Conservation (phyloP, 2,888 invertebrate species). For the Drosophila kanekoi region DNA sequence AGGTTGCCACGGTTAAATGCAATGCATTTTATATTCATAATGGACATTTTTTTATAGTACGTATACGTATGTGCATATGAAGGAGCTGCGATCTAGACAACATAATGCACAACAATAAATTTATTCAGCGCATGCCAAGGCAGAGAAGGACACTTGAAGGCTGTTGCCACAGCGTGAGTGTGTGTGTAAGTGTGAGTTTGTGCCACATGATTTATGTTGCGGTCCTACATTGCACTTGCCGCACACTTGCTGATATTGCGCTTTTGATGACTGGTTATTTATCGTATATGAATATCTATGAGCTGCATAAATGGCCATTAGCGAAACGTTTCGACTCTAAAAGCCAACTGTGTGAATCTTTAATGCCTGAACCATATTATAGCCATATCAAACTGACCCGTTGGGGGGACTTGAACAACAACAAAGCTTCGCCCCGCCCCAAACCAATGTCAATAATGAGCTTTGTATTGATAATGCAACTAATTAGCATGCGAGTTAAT, state of each 20-base stretch:
- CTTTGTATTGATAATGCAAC: slow-evolving; percentile 63
- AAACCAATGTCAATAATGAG: slow-evolving; percentile 62
- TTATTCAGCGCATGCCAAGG: slow-evolving; percentile 74
- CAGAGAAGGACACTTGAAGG: slow-evolving; percentile 50
- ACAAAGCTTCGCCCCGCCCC: slow-evolving; percentile 1
- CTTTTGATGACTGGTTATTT: slow-evolving; percentile 39
- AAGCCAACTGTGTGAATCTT: slow-evolving; percentile 18
- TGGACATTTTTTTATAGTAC: slow-evolving; percentile 52
- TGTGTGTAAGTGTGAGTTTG: slow-evolving; percentile 14
- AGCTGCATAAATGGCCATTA: slow-evolving; percentile 40
- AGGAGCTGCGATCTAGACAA: slow-evolving; percentile 50
- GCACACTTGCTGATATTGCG: slow-evolving; percentile 73
- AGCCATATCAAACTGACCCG: slow-evolving; percentile 34
- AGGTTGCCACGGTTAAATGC: slow-evolving; percentile 57
- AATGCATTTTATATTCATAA: slow-evolving; percentile 77
- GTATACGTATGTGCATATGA: slow-evolving; percentile 20
- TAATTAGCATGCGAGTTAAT: slow-evolving; percentile 79
- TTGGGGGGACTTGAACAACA: slow-evolving; percentile 41
- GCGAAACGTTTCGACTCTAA: slow-evolving; percentile 30
- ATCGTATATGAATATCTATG: slow-evolving; percentile 23
- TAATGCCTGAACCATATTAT: slow-evolving; percentile 8
- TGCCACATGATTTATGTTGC: slow-evolving; percentile 67
- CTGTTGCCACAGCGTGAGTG: slow-evolving; percentile 34
- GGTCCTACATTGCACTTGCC: slow-evolving; percentile 68
- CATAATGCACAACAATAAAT: slow-evolving; percentile 80